Evolutionary conservation across 2,113 vertebrate species (phyloP), one percentile per base, ranked within the genome.

Genomic region (Grammomys dolichurus): DNA sequence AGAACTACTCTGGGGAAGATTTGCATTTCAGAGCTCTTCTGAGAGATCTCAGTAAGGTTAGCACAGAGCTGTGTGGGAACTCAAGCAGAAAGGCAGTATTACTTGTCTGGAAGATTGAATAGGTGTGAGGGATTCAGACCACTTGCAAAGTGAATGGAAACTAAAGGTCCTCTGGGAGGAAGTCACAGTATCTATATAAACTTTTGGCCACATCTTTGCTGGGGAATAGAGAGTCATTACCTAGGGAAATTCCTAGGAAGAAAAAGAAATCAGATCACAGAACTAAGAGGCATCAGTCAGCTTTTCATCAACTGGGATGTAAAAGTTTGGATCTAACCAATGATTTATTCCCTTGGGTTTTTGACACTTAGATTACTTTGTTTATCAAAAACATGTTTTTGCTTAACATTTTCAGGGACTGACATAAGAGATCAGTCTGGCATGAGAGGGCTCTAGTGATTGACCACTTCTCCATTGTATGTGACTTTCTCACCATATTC

Each of bases 21-120:
- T 95, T 80, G 40, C 67, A 69, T 90, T 90, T 75, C 60, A 96
- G 33, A 24, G 26, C 20, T 69, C 43, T 94, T 65, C 80, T 58
- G n/a, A 69, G 72, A 82, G 76, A 87, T 19, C 31, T 81, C 88
- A 58, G 8, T 10, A 58, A 87, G 48, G 24, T 5, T 26, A 81
- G 82, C 67, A 14, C 4, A 82, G 58, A 40, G 89, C 17, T 73
- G n/a, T 40, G 70, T 40, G 19, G n/a, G 70, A 96, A 76, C 48
- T 94, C 56, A 17, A 51, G 67, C n/a, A 56, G 48, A 88, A 87
- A 94, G 40, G 67, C 33, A 48, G 31, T 67, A 9, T 75, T 69
- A 69, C n/a, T 82, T 76, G 70, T 9, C 65, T 60, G 31, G 58
- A 94, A 85, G 67, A 69, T 33, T 69, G 67, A 69, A 69, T 69